These are phyloP conservation scores for Rattus rattus DNA, from an alignment of 2,113 vertebrate species.

Conservation along the genomic window DNA sequence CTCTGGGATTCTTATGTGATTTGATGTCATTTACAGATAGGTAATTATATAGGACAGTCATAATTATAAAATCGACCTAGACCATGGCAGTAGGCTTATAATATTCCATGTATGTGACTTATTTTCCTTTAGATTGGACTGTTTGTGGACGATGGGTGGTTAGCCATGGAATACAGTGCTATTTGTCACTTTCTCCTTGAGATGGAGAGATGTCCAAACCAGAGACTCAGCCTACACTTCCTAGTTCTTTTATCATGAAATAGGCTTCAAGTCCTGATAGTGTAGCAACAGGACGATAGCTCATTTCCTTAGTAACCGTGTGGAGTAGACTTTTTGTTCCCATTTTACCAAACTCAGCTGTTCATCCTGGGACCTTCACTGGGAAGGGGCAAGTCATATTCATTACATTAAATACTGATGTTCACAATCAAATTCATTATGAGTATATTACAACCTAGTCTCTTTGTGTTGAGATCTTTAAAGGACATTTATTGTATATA, in stretches of 20 bases:
- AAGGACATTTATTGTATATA: background rate
- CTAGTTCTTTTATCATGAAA: background rate
- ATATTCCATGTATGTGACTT: background rate
- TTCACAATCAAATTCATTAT: background rate
- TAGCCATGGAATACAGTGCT: background rate
- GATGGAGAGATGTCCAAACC: background rate
- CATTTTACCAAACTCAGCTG: background rate
- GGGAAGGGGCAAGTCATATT: background rate
- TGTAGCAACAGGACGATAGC: background rate
- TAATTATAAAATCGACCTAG: background rate
- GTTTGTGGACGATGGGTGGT: background rate
- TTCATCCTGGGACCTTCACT: background rate
- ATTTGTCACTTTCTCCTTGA: background rate
- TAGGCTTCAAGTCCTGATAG: background rate
- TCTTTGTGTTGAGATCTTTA: background rate
- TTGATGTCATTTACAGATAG: conserved; percentile 2
- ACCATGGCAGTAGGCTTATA: background rate
- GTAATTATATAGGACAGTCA: background rate
- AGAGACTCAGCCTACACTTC: background rate
- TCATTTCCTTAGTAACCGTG: background rate
- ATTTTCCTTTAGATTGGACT: background rate
- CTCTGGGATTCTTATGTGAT: background rate
- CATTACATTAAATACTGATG: background rate
- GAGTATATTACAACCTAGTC: background rate
- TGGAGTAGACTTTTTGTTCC: background rate